Base-by-base conservation (phyloP, 2,888 invertebrate genomes). In the Xestoiulus laeticollis region DNA sequence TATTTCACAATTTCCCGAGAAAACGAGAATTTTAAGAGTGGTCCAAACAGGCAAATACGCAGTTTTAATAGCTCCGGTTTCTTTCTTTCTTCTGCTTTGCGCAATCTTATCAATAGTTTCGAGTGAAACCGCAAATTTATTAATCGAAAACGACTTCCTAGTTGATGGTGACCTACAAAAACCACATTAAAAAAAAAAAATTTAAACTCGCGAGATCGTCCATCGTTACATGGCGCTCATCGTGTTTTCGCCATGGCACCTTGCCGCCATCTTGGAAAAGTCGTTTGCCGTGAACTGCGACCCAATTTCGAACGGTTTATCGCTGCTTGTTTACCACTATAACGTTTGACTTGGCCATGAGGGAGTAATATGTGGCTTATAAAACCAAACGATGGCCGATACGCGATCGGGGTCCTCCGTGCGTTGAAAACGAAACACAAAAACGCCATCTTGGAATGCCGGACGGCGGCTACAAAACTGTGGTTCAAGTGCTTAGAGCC, bases 261-360 rank as follows among this genome's bases (percentile, higher is more conserved):
- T 30, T 30, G 78, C 0, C 78, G 78, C 78, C 78, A 78, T 78
- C 78, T 78, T 32, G 22, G 22, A 26, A 78, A 32, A 78, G 78
- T 78, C 78, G 78, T 78, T 78, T 14, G 78, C 78, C 78, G 78
- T 78, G 78, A 78, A 78, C 78, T 78, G 30, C 30, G 78, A 78
- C 78, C 78, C 78, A 78, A 78, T 78, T 78, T 78, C 78, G 78
- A 78, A 78, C 78, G 78, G 78, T 78, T 78, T 78, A 78, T 78
- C 78, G 30, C 30, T 4, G 16, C 78, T 78, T 78, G 78, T 78
- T 78, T 78, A 78, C 32, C 16, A 78, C 16, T 68, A 68, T 30
- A 78, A 78, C 78, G 14, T 30, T 78, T 16, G 78, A 78, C 30
- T 78, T 30, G 78, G 78, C 78, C 78, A 78, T 78, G 78, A 78